Evolutionary conservation across 1,140 invertebrate species (phyloP), one percentile per base, ranked within the genome.

Genomic region (Hormaphis cornu): DNA sequence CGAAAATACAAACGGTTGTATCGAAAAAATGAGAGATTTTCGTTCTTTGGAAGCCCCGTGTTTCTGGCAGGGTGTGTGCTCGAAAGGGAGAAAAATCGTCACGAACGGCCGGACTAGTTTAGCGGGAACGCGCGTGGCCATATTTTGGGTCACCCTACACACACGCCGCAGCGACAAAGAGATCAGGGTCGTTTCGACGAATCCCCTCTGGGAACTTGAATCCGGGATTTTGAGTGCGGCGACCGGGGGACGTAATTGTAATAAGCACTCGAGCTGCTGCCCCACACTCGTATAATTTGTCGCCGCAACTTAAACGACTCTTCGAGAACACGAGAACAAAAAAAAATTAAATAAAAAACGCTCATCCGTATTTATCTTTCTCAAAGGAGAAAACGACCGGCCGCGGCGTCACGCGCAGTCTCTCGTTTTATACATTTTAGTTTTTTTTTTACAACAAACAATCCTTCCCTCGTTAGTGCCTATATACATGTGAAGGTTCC

Each of bases 191-290:
- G 61, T 66, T 66, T 48, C 7, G n/a, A n/a, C n/a, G 61, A 28
- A 66, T 66, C 44, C 61, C 61, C 44, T 66, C 12, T 20, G 61
- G 59, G 61, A 48, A 48, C 61, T 22, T n/a, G n/a, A n/a, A 24
- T 66, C 14, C 44, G 61, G 61, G 61, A 66, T 66, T 66, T 66
- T 16, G 61, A 66, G 40, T 30, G 18, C 14, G 61, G 44, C 30
- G 26, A 16, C 42, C 61, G 44, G 61, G n/a, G 61, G 61, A 66
- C 35, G 61, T 48, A 66, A 66, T 66, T 66, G 61, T 66, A 66
- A 66, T 66, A 50, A 66, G 61, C 44, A 66, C 42, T 66, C 61
- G 61, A 35, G 61, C 44, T 16, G 44, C 18, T 18, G 18, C 61
- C 61, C 44, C 28, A 50, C 61, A 12, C 18, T 30, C 20, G 20